Base-by-base conservation (phyloP, 2,113 vertebrate genomes). In the Cervus canadensis region DNA sequence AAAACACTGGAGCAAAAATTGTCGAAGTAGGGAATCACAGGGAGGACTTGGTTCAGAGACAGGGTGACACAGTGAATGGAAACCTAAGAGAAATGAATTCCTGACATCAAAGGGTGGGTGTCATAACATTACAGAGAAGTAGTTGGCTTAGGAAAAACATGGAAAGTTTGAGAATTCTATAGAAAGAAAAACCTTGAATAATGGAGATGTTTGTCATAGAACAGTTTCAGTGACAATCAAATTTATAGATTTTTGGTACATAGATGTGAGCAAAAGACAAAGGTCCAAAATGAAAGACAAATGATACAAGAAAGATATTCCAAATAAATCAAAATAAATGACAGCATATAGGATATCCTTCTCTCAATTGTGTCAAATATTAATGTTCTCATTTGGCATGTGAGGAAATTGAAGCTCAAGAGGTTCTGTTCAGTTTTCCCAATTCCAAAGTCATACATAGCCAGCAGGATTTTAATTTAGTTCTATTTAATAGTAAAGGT, bases 11-110 rank as follows among this genome's bases (percentile, higher is more conserved):
- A 48, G 60, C 21, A 26, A 67, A 89, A 9, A 19, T 76, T 57
- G 62, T 50, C 21, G 48, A 43, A 74, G 48, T 52, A 8, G 26
- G 23, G 50, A 60, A 3, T 59, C 26, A 1, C 0, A 0, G 1
- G 3, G 56, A 56, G 50, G 9, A 25, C 4, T 1, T 25, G 40
- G 16, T 28, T 15, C 21, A 21, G 86, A 54, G n/a, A 4, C 9
- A 36, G 87, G 57, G 26, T 3, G 15, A 45, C 2, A 7, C 30
- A n/a, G 48, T 25, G 50, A 52, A 74, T 3, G 26, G 30, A 48
- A 57, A 28, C 1, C 23, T 26, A 17, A 82, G 9, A 2, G 16
- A 54, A 87, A 54, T 6, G 95, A 67, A 40, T 5, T 19, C 15
- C 26, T 78, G 50, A 25, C 12, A 12, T 4, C 1, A 4, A 60